These are phyloP conservation scores for Phylloscopus whistleri DNA, from an alignment of 2,113 vertebrate species.

Conservation along the genomic window DNA sequence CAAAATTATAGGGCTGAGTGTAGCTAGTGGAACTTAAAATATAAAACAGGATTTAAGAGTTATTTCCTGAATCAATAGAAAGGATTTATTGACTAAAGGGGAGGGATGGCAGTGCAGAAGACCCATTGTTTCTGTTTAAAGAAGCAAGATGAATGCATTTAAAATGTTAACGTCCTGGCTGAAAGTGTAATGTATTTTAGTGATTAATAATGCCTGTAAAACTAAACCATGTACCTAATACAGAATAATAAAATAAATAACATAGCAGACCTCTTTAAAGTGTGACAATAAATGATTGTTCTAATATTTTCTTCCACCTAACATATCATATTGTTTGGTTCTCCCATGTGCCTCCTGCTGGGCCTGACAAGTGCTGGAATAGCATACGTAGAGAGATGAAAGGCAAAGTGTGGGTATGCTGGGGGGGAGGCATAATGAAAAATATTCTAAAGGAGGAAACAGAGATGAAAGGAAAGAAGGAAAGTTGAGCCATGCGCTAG, in stretches of 20 bases:
- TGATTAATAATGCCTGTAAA: constrained; percentile 68
- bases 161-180: constrained; percentile 59
- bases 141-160: constrained; percentile 70
- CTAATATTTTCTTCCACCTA: constrained; percentile 63
- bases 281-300: constrained; percentile 54
- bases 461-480: constrained; percentile 44
- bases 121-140: constrained; percentile 66
- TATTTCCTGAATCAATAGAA: constrained; percentile 70
- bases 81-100: constrained; percentile 62
- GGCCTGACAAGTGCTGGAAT: constrained; percentile 47
- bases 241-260: constrained; percentile 50
- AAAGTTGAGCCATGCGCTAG: neutral
- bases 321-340: constrained; percentile 55
- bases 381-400: constrained; percentile 52
- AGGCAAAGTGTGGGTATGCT: constrained; percentile 21
- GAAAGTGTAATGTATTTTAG: constrained; percentile 60
- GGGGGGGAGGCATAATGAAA: constrained; percentile 41
- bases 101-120: constrained; percentile 52
- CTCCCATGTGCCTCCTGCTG: constrained; percentile 49
- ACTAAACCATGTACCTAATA: constrained; percentile 61
- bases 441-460: constrained; percentile 45
- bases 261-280: constrained; percentile 36
- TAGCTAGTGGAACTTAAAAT: constrained; percentile 65
- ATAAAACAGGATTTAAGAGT: constrained; percentile 68
- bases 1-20: constrained; percentile 63